Evolutionary conservation across 2,888 invertebrate species (phyloP).

Genomic region (Ectropis crepuscularia): DNA sequence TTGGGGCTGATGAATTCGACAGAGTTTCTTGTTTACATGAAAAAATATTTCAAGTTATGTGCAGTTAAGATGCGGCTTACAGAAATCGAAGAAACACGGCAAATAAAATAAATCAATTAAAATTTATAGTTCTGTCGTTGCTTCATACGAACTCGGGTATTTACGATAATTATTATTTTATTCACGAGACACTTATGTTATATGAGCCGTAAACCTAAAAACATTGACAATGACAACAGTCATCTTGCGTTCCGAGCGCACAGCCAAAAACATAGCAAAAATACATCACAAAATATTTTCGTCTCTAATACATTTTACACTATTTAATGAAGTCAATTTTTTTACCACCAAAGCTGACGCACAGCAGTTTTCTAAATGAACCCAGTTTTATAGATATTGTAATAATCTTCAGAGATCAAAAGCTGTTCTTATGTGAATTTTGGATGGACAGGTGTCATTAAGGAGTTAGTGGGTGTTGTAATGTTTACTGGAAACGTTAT

Average conservation of each 20-base stretch:
- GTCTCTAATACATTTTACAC: conserved; percentile 18
- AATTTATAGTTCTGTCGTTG: neutral
- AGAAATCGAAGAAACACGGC: neutral
- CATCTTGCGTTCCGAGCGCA: conserved; percentile 30
- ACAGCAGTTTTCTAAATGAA: neutral
- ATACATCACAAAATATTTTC: conserved; percentile 28
- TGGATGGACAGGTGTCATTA: conserved; percentile 17
- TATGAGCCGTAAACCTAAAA: conserved; percentile 57
- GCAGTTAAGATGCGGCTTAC: neutral
- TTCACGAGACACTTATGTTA: conserved; percentile 57
- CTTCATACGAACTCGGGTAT: conserved; percentile 37
- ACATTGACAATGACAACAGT: conserved; percentile 47
- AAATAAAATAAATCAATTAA: neutral
- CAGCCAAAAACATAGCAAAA: conserved; percentile 34
- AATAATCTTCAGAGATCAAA: conserved; percentile 34
- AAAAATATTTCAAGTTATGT: no score
- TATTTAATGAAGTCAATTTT: conserved; percentile 12
- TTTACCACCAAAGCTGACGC: neutral
- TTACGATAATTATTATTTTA: conserved; percentile 55
- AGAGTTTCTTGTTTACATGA: no score
- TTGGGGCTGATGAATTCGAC: no score
- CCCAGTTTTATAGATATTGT: conserved; percentile 6
- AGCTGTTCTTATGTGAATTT: conserved; percentile 13
- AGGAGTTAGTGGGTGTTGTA: conserved; percentile 5
- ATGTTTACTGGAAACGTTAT: conserved; percentile 15